These are phyloP conservation scores for Marmota flaviventris DNA, from an alignment of 2,113 vertebrate genomes.

Conservation along the genomic window DNA sequence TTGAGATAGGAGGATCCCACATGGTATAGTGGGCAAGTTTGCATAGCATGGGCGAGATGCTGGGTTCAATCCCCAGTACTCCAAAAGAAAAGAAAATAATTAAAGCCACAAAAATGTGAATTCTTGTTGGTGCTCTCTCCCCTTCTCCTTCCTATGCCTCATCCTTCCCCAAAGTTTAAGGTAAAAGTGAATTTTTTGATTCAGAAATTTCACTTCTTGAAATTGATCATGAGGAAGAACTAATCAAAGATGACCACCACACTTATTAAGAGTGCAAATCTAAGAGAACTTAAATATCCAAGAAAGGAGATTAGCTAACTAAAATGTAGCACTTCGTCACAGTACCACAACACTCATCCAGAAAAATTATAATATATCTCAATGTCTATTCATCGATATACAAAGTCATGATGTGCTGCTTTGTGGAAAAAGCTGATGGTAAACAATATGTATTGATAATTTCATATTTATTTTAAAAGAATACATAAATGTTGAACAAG, in stretches of 20 bases:
- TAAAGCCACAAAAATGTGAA: slow-evolving; percentile 58
- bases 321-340: background rate
- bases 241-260: slow-evolving; percentile 8
- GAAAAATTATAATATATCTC: background rate
- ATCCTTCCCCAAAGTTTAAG: background rate
- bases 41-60: background rate
- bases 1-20: background rate
- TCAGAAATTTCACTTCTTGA: slow-evolving; percentile 49
- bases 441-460: background rate
- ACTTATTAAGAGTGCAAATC: slow-evolving; percentile 7
- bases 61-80: background rate
- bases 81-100: background rate
- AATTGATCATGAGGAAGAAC: slow-evolving; percentile 51
- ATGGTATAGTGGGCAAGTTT: background rate
- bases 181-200: slow-evolving; percentile 60
- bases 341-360: background rate
- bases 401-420: background rate
- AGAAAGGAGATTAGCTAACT: slow-evolving; percentile 15
- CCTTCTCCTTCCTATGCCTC: background rate
- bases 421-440: background rate
- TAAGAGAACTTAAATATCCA: slow-evolving; percentile 45
- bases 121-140: background rate
- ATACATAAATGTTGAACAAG: background rate
- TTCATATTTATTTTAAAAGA: background rate
- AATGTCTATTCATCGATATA: background rate